phyloP scores from a whole-genome alignment of 2,113 vertebrate genomes.

The Megaptera novaeangliae region DNA sequence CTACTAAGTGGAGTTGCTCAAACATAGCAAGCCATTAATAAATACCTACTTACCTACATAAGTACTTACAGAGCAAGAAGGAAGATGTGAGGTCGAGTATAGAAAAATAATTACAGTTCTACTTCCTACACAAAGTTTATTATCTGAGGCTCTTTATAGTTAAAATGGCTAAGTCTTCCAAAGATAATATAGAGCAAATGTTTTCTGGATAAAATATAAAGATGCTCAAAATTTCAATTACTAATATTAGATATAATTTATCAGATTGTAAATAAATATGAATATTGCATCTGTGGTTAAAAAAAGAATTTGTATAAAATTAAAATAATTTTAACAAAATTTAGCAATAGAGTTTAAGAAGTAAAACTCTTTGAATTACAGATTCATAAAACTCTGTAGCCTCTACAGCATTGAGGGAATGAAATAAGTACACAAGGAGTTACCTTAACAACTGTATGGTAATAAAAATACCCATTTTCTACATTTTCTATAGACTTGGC shows the following conservation, averaged over 20 bases:
- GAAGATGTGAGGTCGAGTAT: background rate
- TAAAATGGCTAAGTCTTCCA: background rate
- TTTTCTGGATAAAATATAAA: conserved; percentile 32
- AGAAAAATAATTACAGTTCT: background rate
- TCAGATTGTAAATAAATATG: conserved; percentile 4
- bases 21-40: background rate
- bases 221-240: background rate
- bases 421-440: background rate
- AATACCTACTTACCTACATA: background rate
- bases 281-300: background rate
- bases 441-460: background rate
- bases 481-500: background rate
- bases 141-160: background rate
- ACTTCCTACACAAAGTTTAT: background rate
- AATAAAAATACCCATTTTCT: conserved; percentile 24
- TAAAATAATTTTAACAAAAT: conserved; percentile 4
- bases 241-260: background rate
- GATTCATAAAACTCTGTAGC: background rate
- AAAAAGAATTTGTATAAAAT: background rate
- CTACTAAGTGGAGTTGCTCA: conserved; percentile 3
- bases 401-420: background rate
- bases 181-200: background rate
- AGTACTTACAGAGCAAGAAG: background rate
- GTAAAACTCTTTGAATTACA: background rate
- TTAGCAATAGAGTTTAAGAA: conserved; percentile 6